These are phyloP conservation scores for Reticulitermes speratus DNA, from an alignment of 1,140 invertebrate genomes.

Conservation along the genomic window DNA sequence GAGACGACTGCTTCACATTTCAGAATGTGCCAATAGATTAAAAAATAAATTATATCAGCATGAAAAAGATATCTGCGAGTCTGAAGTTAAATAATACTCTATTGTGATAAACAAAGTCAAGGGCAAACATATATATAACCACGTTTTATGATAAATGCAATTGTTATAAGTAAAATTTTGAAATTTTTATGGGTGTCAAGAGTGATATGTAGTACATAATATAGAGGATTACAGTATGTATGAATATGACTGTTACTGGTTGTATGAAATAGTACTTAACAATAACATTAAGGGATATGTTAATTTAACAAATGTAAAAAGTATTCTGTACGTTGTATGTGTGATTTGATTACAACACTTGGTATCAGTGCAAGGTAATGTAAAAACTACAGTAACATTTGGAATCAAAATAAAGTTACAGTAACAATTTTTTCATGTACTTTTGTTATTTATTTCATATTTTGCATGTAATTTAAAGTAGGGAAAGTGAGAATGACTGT, in stretches of 20 bases:
- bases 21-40: not conserved
- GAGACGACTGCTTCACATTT: not conserved
- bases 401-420: not conserved
- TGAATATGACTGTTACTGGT: not conserved
- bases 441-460: not conserved
- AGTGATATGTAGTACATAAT: not conserved
- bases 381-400: not conserved
- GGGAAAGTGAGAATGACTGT: too few species aligned
- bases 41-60: not conserved
- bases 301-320: not conserved
- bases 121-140: not conserved
- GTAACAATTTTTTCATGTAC: not conserved
- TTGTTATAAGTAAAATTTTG: not conserved
- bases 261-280: slow-evolving; percentile 1
- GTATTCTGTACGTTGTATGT: not conserved
- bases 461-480: too few species aligned
- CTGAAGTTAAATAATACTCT: not conserved
- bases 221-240: not conserved
- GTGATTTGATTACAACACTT: not conserved
- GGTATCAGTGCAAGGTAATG: not conserved
- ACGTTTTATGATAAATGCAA: not conserved
- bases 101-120: not conserved
- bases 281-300: not conserved
- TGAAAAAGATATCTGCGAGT: not conserved
- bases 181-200: slow-evolving; percentile 1